A percentile compares a stretch with the other conserved stretches of the same genome.
These are phyloP conservation scores for Tipula confusa DNA, from an alignment of 2,888 invertebrate species.

Conservation along the genomic window DNA sequence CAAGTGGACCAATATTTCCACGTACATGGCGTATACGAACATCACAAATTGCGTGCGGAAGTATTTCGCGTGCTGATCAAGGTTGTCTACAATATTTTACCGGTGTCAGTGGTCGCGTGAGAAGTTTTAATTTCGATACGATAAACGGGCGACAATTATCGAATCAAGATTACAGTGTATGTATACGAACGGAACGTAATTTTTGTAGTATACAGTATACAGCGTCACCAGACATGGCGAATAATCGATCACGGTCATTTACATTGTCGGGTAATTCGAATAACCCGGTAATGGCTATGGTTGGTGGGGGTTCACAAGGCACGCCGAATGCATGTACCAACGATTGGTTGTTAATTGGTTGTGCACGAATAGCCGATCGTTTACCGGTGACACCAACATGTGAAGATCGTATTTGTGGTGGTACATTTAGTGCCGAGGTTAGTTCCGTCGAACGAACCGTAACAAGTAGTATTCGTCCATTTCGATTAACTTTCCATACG, in stretches of 20 bases:
- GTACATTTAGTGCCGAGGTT: constrained; percentile 70
- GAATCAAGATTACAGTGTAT: constrained; percentile 85
- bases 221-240: constrained; percentile 68
- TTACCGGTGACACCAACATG: constrained; percentile 58
- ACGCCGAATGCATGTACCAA: constrained; percentile 65
- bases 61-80: constrained; percentile 57
- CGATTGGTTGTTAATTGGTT: constrained; percentile 78
- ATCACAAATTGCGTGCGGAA: constrained; percentile 73
- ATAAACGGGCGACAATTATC: constrained; percentile 71
- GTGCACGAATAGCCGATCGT: constrained; percentile 54
- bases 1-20: constrained; percentile 67
- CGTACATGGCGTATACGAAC: constrained; percentile 78
- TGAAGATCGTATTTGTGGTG: constrained; percentile 78
- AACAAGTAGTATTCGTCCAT: constrained; percentile 76
- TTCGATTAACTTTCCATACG: constrained; percentile 71
- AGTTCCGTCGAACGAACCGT: constrained; percentile 64
- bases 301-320: constrained; percentile 61
- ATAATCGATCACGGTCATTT: constrained; percentile 69
- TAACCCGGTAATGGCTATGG: constrained; percentile 63
- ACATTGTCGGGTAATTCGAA: constrained; percentile 75
- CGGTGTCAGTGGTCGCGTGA: constrained; percentile 74
- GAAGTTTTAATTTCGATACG: constrained; percentile 80
- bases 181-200: constrained; percentile 76
- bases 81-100: constrained; percentile 49
- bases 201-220: constrained; percentile 84